Base-by-base conservation (phyloP, 2,888 invertebrate species). In the Papilio protenor region DNA sequence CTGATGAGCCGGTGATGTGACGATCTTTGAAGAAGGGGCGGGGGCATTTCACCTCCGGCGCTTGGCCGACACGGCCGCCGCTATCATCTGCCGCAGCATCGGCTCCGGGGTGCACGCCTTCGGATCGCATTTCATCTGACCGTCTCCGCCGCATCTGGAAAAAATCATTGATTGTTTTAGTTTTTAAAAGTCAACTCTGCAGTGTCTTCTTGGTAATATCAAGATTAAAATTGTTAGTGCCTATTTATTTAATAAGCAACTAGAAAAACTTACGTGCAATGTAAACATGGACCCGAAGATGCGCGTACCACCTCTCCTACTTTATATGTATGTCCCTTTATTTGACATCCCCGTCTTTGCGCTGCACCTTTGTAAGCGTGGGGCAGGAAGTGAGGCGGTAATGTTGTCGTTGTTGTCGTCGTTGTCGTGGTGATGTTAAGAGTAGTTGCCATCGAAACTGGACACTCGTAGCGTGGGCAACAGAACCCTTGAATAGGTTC, bases 71-170 rank as follows among this genome's bases (percentile, higher is more conserved):
- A 96, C 96, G 82, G 97, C 97, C 76, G 97, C 97, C 75, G 97
- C 97, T 88, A 98, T 97, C 97, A 98, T 98, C 95, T 98, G 98
- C 88, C 97, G 96, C 87, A 98, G 94, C 97, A 98, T 97, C 78
- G 98, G 98, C 90, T 98, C 98, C 69, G 98, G 98, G 84, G 97
- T 97, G 92, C 98, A 98, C 82, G 96, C 96, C 92, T 97, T 97
- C 79, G 98, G 98, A 92, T 98, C 98, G 93, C 98, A 98, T 93
- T 98, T 97, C 98, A 98, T 98, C 93, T 98, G 97, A 86, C 98
- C 98, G 91, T 98, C 97, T 82, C 97, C 97, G 87, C 98, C 98
- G 94, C 98, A 98, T 94, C 98, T 98, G 94, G 52, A 95, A 95
- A 84, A 77, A 79, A 45, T 59, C 2, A 2, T 59, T 14, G 0